Conservation (phyloP, 2,888 invertebrate genomes). For the Slavum lentiscoides region DNA sequence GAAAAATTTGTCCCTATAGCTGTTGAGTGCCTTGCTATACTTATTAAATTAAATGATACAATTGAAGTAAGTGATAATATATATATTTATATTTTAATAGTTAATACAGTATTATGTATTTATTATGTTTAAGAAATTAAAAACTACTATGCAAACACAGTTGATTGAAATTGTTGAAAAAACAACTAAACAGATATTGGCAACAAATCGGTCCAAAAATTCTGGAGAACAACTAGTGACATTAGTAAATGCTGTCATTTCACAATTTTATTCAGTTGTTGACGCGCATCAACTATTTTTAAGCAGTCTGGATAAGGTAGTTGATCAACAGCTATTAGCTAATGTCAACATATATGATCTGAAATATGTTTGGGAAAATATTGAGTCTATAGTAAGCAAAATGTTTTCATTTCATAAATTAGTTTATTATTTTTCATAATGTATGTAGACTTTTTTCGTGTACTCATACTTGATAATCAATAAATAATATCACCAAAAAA, state of each 20-base stretch:
- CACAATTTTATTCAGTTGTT: slow-evolving; percentile 81
- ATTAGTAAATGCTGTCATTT: slow-evolving; percentile 75
- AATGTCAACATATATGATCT: slow-evolving; percentile 69
- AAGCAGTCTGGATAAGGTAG: slow-evolving; percentile 67
- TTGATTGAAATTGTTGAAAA: slow-evolving; percentile 77
- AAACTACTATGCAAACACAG: slow-evolving; percentile 81
- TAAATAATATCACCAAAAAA: neutral
- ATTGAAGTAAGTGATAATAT: slow-evolving; percentile 68
- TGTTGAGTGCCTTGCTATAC: slow-evolving; percentile 80
- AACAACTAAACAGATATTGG: slow-evolving; percentile 77
- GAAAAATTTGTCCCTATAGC: slow-evolving; percentile 76
- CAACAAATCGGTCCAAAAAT: slow-evolving; percentile 58
- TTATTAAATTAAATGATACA: slow-evolving; percentile 82
- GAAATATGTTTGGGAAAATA: slow-evolving; percentile 85
- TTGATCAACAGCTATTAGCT: slow-evolving; percentile 67
- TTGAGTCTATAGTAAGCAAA: slow-evolving; percentile 79
- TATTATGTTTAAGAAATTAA: slow-evolving; percentile 68
- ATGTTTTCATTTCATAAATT: neutral
- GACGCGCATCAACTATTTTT: slow-evolving; percentile 74
- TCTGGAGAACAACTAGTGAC: slow-evolving; percentile 63
- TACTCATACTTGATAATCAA: neutral
- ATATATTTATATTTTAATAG: neutral
- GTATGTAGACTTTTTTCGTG: no score
- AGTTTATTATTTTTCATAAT: neutral
- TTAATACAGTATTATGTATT: neutral